Base-by-base conservation (phyloP, 2,888 invertebrate genomes). In the Tipula confusa region DNA sequence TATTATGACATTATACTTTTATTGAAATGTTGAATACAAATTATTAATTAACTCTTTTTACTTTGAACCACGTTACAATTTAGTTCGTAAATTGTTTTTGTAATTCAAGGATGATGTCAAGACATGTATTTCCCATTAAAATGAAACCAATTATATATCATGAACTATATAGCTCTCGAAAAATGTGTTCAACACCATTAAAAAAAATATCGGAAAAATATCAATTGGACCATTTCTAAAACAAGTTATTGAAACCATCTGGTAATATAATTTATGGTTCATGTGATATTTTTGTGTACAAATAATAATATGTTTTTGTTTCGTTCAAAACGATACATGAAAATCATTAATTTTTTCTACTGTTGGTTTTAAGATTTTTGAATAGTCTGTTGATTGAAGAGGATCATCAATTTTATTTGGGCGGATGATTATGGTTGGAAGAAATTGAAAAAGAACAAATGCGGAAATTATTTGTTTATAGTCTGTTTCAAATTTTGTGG, bases 311-410 rank as follows among this genome's bases (percentile, higher is more conserved):
- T 64, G 18, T 18, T 64, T 64, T 64, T 24, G 64, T 64, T 64
- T 64, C 24, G 64, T 64, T 64, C 9, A 3, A 9, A 64, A 64
- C 64, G 64, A 64, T 64, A 64, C 64, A 64, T 64, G 9, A n/a
- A 64, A 64, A 64, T 64, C 64, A 64, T 64, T 64, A 64, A 9
- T 9, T 64, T 43, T 64, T 64, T 64, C 64, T 64, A 64, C 64
- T 64, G 64, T 64, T 64, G 43, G 64, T 24, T 64, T 64, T 64
- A 64, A 64, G 24, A 64, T 64, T 64, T 43, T 64, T 64, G 64
- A 64, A 64, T 64, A 24, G 64, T 64, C 64, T 64, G 64, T 64
- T 64, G 64, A 64, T 64, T 64, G 64, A 64, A 64, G 64, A 64
- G 64, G 64, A 64, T 64, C 64, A 64, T 64, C 64, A 64, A 64